Base-by-base conservation (phyloP, 1,140 invertebrate genomes). In the Hyles vespertilio region DNA sequence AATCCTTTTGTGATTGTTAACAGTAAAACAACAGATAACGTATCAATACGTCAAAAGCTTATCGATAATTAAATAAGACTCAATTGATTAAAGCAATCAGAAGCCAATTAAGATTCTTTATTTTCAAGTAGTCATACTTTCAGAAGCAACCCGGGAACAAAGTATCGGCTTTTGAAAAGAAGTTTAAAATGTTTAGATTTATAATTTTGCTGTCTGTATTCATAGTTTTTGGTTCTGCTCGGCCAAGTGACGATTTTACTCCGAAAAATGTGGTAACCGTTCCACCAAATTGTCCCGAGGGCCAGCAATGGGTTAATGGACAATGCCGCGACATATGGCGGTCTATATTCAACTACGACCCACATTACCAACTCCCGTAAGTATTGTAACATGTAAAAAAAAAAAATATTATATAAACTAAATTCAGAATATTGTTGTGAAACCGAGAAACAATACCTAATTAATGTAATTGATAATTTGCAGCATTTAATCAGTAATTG, bases 321-420 rank as follows among this genome's bases (percentile, higher is more conserved):
- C 32, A 59, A 32, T 75, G 72, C 33, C 67, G 72, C 7, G 65
- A 72, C 8, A 45, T 72, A 7, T 75, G 72, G 72, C 60, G 44
- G 33, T 32, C 33, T 32, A 32, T 8, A 6, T 22, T 22, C 22
- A 22, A 22, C 22, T 22, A 22, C 22, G 22, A 22, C 22, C 22
- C 22, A 22, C 22, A 22, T 22, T 22, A 22, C 22, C 22, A 22
- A 22, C 22, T 22, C 22, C 22, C 22, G 22, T 22, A 22, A 22
- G 22, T 22, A 22, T 22, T 22, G 22, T 22, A 22, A 22, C 2
- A 22, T 22, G 0, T 22, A 1, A 22, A 1, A 1, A 1, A 22
- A 22, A 22, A 22, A 1, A 22, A 22, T 22, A 22, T 22, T 22
- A 22, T 22, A 2, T 22, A 22, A 22, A 22, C 22, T 22, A 22